Evolutionary conservation across 2,797 vertebrate species (phyloP).

Genomic region (Rhinoraja longicauda): DNA sequence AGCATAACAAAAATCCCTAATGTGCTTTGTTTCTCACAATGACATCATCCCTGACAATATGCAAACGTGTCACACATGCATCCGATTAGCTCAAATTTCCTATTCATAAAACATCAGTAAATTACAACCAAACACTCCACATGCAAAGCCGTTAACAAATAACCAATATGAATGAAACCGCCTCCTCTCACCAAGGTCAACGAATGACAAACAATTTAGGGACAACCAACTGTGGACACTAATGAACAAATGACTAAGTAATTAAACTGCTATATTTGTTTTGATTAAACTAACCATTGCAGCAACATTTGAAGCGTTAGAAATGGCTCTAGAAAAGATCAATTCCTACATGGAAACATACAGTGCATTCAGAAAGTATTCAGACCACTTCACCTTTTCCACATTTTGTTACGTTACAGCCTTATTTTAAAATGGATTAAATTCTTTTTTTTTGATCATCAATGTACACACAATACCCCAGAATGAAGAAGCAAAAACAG

Average conservation of each 20-base stretch:
- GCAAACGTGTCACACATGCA: not conserved
- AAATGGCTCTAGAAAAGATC: not conserved
- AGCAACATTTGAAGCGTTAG: not conserved
- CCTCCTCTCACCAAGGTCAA: not conserved
- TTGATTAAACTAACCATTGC: not conserved
- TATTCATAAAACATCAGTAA: not conserved
- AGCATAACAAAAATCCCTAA: not conserved
- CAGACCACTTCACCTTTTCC: too few relatives aligned
- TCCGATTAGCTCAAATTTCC: not conserved
- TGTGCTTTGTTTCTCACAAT: not conserved
- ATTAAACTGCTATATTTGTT: conserved; percentile 16
- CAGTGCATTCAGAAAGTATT: too few relatives aligned
- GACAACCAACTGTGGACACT: not conserved
- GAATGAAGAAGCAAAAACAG: too few relatives aligned
- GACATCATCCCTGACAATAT: not conserved
- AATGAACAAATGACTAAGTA: not conserved
- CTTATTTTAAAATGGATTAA: too few relatives aligned
- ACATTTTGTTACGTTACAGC: too few relatives aligned
- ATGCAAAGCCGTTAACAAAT: conserved; percentile 6
- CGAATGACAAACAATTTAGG: not conserved
- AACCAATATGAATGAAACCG: not conserved
- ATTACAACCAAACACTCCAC: not conserved
- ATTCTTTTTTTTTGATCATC: too few relatives aligned
- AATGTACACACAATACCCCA: too few relatives aligned
- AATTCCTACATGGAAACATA: not conserved